Base-by-base conservation (phyloP, 2,797 vertebrate genomes). In the Lophura swinhoii region DNA sequence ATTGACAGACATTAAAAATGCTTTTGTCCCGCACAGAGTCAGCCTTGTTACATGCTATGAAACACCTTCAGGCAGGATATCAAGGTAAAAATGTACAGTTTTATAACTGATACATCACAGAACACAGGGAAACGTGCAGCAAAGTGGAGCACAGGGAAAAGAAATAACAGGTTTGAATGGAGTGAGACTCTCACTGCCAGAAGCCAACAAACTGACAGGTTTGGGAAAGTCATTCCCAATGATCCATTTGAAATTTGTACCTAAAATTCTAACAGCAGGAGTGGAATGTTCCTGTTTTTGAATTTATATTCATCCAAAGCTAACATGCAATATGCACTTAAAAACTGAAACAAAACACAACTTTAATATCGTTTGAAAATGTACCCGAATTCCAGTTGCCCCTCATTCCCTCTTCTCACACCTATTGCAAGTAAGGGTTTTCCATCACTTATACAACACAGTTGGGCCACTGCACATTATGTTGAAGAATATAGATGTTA, bases 341-440 rank as follows among this genome's bases (percentile, higher is more conserved):
- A 83, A 86, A 92, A 93, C 2, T 16, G 31, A 86, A 92, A 87
- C 64, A 35, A 91, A 94, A 44, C 67, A 87, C 69, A 92, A 64
- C 20, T 81, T 56, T 7, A 74, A 92, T 26, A 28, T 56, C 14
- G 48, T 37, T 87, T 18, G 63, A 76, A 88, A 88, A 76, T 22
- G 62, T 46, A 22, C 68, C 46, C 46, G 76, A 93, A 73, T 18
- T 84, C 51, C 60, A 84, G 35, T 81, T 91, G 71, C 9, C 64
- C 58, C 39, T 92, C 35, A n/a, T 70, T 90, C 56, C 31, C 74
- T n/a, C 87, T 70, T 73, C 23, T 71, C 56, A 87, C 39, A 64
- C 5, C 62, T 82, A 5, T 49, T 3, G 2, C 33, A 73, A 59
- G 37, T 14, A 63, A 84, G 67, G 29, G 29, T 49, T 93, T 87